Evolutionary conservation across 1,140 invertebrate species (phyloP).

Genomic region (silkworm (Bombyx mori)): DNA sequence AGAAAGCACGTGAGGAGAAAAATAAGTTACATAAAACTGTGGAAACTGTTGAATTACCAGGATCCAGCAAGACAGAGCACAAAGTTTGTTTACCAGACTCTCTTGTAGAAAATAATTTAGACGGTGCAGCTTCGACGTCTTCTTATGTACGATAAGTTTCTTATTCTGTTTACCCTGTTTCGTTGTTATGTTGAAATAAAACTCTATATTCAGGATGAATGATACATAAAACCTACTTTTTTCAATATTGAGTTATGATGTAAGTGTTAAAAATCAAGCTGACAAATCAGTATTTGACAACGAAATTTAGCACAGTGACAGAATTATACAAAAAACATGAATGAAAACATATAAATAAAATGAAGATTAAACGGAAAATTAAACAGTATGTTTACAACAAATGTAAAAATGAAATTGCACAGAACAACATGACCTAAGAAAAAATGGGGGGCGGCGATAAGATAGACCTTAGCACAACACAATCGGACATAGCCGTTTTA

Average conservation of each 20-base stretch:
- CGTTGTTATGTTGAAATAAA: too few species aligned
- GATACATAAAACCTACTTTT: too few species aligned
- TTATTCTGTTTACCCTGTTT: too few species aligned
- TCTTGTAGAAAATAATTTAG: conserved; percentile 24
- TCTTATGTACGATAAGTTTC: conserved; percentile 20
- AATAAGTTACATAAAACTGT: conserved; percentile 26
- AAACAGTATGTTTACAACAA: conserved; percentile 37
- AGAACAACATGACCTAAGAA: conserved; percentile 18
- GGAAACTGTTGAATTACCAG: conserved; percentile 18
- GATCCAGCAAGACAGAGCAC: conserved; percentile 15
- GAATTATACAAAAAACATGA: background rate
- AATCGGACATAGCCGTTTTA: conserved; percentile 46
- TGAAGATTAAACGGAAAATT: conserved; percentile 1
- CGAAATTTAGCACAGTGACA: too few species aligned
- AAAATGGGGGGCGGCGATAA: conserved; percentile 42
- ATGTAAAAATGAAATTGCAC: conserved; percentile 47
- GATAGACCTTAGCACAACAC: conserved; percentile 41
- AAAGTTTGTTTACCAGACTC: conserved; percentile 28
- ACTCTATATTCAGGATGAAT: too few species aligned
- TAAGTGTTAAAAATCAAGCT: too few species aligned
- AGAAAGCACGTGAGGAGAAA: conserved; percentile 55
- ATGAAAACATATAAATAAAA: conserved; percentile 3
- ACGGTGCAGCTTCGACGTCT: conserved; percentile 36
- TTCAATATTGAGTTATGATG: too few species aligned
- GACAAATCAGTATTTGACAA: too few species aligned